These are phyloP conservation scores for Lates japonicus DNA, from an alignment of 2,797 vertebrate genomes.

Conservation along the genomic window DNA sequence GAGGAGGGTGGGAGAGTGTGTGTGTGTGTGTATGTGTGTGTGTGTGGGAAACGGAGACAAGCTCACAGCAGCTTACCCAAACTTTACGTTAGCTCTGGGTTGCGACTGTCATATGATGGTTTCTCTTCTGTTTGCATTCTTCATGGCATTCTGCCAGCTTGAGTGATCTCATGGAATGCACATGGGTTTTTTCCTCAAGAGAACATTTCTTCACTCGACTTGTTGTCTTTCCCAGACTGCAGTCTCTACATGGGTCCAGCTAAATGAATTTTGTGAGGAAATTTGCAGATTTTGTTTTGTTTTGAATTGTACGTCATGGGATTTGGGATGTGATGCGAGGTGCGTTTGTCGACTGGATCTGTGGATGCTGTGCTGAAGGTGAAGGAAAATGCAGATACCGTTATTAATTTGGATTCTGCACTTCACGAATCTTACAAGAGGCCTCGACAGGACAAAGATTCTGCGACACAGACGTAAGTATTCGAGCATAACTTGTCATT, in stretches of 20 bases:
- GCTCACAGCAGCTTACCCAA: slow-evolving; percentile 51
- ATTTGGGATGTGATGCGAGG: slow-evolving; percentile 47
- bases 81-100: slow-evolving; percentile 54
- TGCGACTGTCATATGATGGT: slow-evolving; percentile 58
- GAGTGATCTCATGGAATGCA: slow-evolving; percentile 86
- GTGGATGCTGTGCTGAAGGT: slow-evolving; percentile 27
- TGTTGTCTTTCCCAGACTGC: slow-evolving; percentile 16
- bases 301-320: slow-evolving; percentile 1
- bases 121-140: slow-evolving; percentile 64
- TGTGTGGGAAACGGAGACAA: slow-evolving; percentile 27
- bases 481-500: background rate
- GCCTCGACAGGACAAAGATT: slow-evolving; percentile 38
- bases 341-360: slow-evolving; percentile 43
- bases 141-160: slow-evolving; percentile 68
- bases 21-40: slow-evolving; percentile 17
- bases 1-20: slow-evolving; percentile 39
- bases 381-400: slow-evolving; percentile 69
- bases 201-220: slow-evolving; percentile 41
- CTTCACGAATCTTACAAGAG: slow-evolving; percentile 52
- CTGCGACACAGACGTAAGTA: slow-evolving; percentile 70
- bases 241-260: slow-evolving; percentile 24
- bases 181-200: slow-evolving; percentile 53
- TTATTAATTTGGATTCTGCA: slow-evolving; percentile 72
- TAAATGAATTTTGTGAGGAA: slow-evolving; percentile 33
- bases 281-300: background rate